phyloP scores from a whole-genome alignment of 2,888 invertebrate species.

The Drosophila robusta region DNA sequence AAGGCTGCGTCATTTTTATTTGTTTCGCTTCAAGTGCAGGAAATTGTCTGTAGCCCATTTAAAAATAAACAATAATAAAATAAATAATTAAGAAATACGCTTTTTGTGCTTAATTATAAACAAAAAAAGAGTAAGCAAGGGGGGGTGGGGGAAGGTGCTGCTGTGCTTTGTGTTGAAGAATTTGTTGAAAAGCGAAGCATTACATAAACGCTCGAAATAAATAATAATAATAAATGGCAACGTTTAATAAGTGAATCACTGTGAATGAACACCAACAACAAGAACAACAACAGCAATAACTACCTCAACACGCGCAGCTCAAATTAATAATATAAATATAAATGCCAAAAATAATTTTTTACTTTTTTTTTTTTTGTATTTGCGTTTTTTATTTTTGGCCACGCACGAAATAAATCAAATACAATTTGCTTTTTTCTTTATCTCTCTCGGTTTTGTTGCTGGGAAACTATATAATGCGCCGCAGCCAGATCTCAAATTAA shows the following conservation, averaged over 20 bases:
- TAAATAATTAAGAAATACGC: constrained; percentile 81
- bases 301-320: constrained; percentile 62
- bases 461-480: constrained; percentile 29
- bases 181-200: constrained; percentile 62
- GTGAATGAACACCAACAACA: constrained; percentile 50
- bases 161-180: constrained; percentile 49
- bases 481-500: constrained; percentile 39
- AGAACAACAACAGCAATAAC: constrained; percentile 47
- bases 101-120: constrained; percentile 77
- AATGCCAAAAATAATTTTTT: constrained; percentile 32
- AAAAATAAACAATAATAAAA: constrained; percentile 83
- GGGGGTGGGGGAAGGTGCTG: too few species aligned
- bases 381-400: constrained; percentile 73
- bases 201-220: constrained; percentile 79
- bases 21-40: constrained; percentile 80
- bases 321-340: constrained; percentile 79
- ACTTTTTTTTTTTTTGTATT: constrained; percentile 29
- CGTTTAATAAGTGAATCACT: constrained; percentile 70
- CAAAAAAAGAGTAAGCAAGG: constrained; percentile 32
- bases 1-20: constrained; percentile 78
- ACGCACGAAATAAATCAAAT: constrained; percentile 75
- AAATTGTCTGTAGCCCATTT: constrained; percentile 82
- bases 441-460: not conserved
- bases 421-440: constrained; percentile 24
- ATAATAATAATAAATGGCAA: constrained; percentile 51